Conservation (phyloP, 2,888 invertebrate genomes). For the Nemoura dubitans region DNA sequence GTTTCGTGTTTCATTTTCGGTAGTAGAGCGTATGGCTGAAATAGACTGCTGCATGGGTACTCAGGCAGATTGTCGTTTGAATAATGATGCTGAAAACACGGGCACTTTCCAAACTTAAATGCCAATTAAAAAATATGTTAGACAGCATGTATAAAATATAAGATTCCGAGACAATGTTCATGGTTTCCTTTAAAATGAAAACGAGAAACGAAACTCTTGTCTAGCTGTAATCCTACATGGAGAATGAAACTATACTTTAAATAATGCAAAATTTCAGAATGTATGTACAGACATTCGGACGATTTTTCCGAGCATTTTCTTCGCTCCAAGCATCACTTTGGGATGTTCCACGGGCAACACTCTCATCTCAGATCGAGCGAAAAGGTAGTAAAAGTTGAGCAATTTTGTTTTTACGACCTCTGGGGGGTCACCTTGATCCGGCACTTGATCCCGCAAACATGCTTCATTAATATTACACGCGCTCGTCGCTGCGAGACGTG, state of each 20-base stretch:
- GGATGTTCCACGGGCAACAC: background rate
- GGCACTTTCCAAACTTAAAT: background rate
- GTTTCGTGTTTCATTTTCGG: background rate
- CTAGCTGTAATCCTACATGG: background rate
- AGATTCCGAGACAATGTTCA: no score
- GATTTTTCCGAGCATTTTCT: background rate
- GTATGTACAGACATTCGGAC: conserved; percentile 12
- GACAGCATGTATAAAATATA: background rate
- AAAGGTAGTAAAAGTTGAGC: conserved; percentile 12
- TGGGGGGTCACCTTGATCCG: background rate
- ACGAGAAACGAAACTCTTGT: background rate
- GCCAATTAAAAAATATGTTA: background rate
- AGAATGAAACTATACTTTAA: background rate
- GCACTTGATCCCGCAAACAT: conserved; percentile 7
- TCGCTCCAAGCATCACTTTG: conserved; percentile 3
- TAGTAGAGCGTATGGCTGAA: background rate
- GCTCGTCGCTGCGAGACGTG: background rate
- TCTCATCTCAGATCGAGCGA: conserved; percentile 4
- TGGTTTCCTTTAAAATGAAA: background rate
- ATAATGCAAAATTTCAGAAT: background rate
- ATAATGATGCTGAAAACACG: background rate
- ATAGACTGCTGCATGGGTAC: background rate
- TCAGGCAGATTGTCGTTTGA: background rate
- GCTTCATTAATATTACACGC: conserved; percentile 12
- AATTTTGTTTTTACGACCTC: conserved; percentile 2